These are phyloP conservation scores for Trialeurodes vaporariorum DNA, from an alignment of 1,140 invertebrate species.

Conservation along the genomic window DNA sequence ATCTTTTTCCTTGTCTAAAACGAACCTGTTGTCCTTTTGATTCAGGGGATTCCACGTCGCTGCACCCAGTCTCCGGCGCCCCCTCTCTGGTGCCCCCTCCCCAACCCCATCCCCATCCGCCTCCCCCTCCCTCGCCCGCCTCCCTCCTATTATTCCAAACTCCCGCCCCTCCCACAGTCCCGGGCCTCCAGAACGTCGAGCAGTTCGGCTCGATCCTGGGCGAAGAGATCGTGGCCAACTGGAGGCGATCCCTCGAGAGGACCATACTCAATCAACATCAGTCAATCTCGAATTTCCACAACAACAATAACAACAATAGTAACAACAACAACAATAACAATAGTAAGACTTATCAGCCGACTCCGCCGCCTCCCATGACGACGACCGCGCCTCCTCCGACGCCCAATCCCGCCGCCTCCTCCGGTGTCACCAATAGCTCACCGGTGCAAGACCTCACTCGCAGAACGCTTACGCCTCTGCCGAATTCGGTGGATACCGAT, in stretches of 20 bases:
- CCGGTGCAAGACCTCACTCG: no score
- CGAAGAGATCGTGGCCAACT: slow-evolving; percentile 65
- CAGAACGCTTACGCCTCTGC: no score
- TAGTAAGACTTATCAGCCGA: slow-evolving; percentile 23
- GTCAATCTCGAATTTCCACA: no score
- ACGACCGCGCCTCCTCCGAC: slow-evolving; percentile 24
- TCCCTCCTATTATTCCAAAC: slow-evolving; percentile 12
- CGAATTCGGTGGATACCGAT: no score
- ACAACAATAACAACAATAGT: slow-evolving; percentile 4
- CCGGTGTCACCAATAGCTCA: no score
- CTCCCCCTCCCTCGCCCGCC: slow-evolving; percentile 32
- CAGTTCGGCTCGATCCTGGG: slow-evolving; percentile 55
- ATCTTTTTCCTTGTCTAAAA: no score
- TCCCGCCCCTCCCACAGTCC: slow-evolving; percentile 23
- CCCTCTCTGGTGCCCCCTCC: no score
- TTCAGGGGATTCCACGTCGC: no score
- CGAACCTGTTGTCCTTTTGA: no score
- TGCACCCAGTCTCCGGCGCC: no score
- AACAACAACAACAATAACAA: slow-evolving; percentile 8
- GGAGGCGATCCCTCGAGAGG: slow-evolving; percentile 55
- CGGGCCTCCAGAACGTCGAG: slow-evolving; percentile 53
- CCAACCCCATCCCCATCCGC: slow-evolving; percentile 37
- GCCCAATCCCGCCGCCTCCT: slow-evolving; percentile 5
- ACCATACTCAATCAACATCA: slow-evolving; percentile 40
- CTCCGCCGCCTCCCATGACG: slow-evolving; percentile 36